Base-by-base conservation (phyloP, 2,797 vertebrate genomes). In the Champsocephalus esox region DNA sequence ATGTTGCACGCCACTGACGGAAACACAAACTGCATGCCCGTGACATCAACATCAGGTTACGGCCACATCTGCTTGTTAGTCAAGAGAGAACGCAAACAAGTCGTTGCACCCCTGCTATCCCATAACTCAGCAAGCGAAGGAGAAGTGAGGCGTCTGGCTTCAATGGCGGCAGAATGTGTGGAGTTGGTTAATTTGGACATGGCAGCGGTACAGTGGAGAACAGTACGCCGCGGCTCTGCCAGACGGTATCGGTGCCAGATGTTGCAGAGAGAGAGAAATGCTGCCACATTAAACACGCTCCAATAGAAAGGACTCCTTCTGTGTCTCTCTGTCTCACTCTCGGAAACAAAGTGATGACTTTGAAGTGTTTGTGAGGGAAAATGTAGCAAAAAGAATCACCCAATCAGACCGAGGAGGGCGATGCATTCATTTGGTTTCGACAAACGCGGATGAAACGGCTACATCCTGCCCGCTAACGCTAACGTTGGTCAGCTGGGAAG, bases 221-320 rank as follows among this genome's bases (percentile, higher is more conserved):
- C 92, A 92, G 91, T 94, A 92, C 82, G 74, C 84, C 76, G 71
- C 73, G 24, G 90, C 88, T 79, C 83, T 91, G 94, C 92, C 93
- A 91, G 94, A 90, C 71, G 56, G 91, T 91, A 92, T 96, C 93
- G 93, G 94, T 95, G 95, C 96, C 96, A 97, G 96, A 97, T 96
- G 96, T 94, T 94, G 94, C 75, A 81, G 81, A 85, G 87, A 94
- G 92, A 90, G 87, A 92, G 84, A 87, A 92, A 86, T 89, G 87
- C 92, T 94, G 93, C 95, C 95, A 93, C 93, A 94, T 92, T 92
- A 94, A 96, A 95, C 89, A 84, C 89, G 88, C 86, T 92, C 87
- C 92, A 90, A 57, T 92, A 94, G 94, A 94, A 91, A 38, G 89
- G 79, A 80, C 87, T 91, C 80, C 78, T 74, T 74, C 85, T 83